These are phyloP conservation scores for Pampus argenteus DNA, from an alignment of 2,797 vertebrate species.

Conservation along the genomic window DNA sequence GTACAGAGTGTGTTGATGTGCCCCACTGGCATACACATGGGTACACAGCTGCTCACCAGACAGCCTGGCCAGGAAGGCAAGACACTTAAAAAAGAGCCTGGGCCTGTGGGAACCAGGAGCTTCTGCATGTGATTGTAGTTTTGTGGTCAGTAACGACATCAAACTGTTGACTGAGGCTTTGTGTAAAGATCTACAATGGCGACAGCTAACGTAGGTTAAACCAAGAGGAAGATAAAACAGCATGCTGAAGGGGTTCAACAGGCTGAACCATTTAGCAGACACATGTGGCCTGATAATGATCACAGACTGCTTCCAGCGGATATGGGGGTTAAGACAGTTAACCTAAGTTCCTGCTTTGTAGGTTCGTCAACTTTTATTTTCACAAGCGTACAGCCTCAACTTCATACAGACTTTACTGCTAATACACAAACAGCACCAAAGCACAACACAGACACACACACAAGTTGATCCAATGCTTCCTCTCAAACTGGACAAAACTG, in stretches of 20 bases:
- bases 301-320: conserved; percentile 38
- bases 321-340: conserved; percentile 34
- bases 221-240: conserved; percentile 35
- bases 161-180: conserved; percentile 14
- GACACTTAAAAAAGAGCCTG: conserved; percentile 29
- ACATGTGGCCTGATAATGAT: conserved; percentile 62
- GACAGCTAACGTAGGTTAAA: conserved; percentile 13
- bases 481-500: background rate
- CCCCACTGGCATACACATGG: conserved; percentile 43
- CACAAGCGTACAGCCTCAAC: conserved; percentile 19
- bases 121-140: conserved; percentile 36
- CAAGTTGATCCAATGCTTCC: background rate
- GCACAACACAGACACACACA: background rate
- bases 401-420: conserved; percentile 4
- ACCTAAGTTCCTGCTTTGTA: conserved; percentile 27
- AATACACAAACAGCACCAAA: conserved; percentile 8
- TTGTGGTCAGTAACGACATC: conserved; percentile 25
- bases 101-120: conserved; percentile 47
- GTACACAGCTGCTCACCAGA: conserved; percentile 68
- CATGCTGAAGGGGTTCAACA: background rate
- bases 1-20: conserved; percentile 28
- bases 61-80: conserved; percentile 21
- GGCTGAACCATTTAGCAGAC: conserved; percentile 44
- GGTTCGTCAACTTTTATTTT: conserved; percentile 31
- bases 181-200: conserved; percentile 20